phyloP scores from a whole-genome alignment of 2,888 invertebrate species.

The Pandemis corylana region DNA sequence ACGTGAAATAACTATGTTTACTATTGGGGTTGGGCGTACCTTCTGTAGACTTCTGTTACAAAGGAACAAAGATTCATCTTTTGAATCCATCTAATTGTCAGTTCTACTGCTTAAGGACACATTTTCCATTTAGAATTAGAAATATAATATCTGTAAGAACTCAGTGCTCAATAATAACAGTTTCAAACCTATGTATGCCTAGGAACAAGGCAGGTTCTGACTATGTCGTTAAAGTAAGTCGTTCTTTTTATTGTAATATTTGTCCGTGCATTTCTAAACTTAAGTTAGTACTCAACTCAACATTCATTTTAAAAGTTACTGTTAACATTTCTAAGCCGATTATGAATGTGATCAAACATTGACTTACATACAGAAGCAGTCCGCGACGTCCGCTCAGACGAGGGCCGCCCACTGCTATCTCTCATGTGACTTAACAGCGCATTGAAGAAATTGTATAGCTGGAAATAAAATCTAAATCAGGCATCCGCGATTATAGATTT shows the following conservation, averaged over 20 bases:
- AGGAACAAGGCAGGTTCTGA: no score
- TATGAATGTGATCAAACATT: background rate
- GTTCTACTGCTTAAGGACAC: background rate
- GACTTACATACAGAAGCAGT: constrained; percentile 86
- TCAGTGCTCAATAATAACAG: no score
- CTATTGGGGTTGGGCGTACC: background rate
- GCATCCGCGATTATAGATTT: no score
- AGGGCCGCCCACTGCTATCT: constrained; percentile 85
- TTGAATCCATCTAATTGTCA: background rate
- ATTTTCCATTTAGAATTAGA: background rate
- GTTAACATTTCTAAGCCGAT: background rate
- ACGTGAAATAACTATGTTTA: constrained; percentile 2
- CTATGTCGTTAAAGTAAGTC: no score
- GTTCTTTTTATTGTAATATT: no score
- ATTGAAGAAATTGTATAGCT: constrained; percentile 98
- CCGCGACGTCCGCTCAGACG: constrained; percentile 87
- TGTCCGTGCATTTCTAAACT: no score
- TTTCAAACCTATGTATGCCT: no score
- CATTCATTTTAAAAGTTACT: background rate
- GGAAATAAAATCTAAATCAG: constrained; percentile 66
- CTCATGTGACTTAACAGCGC: constrained; percentile 95
- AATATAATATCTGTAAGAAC: no score
- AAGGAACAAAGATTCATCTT: background rate
- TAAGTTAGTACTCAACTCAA: no score
- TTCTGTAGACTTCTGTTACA: background rate